A percentile compares a stretch with the other conserved stretches of the same genome.
These are phyloP conservation scores for Clarias pachynema DNA, from an alignment of 2,797 vertebrate genomes.

Conservation along the genomic window DNA sequence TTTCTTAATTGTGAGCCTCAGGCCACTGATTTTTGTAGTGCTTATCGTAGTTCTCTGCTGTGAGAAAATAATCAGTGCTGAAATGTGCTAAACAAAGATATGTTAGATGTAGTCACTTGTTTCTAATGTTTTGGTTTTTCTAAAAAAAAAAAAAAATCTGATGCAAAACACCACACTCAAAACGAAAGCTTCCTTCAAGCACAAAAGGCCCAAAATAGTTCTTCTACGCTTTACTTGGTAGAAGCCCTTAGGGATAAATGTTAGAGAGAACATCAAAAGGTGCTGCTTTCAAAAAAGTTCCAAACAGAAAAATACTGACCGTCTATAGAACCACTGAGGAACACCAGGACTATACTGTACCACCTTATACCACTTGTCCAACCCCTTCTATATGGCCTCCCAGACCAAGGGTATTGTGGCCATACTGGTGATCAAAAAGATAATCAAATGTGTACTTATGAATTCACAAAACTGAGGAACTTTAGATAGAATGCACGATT, in stretches of 20 bases:
- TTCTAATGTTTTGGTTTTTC: neutral
- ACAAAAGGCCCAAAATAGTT: neutral
- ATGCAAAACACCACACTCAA: neutral
- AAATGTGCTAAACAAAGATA: conserved; percentile 11
- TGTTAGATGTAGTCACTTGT: neutral
- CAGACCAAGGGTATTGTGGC: neutral
- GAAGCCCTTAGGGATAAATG: neutral
- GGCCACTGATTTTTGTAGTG: conserved; percentile 8
- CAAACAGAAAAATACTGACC: neutral
- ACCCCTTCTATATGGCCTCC: neutral
- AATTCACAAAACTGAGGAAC: neutral
- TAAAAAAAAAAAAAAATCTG: neutral
- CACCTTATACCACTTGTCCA: neutral
- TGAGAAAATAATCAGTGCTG: neutral
- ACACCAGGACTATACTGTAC: neutral
- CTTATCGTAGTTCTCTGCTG: conserved; percentile 4
- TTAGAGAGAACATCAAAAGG: neutral
- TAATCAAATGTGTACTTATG: neutral
- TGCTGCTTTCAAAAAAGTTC: neutral
- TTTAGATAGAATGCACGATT: neutral
- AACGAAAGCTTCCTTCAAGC: neutral
- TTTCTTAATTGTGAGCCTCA: neutral
- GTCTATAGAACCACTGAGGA: neutral
- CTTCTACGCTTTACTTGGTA: neutral
- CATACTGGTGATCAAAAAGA: neutral